phyloP scores from a whole-genome alignment of 2,888 invertebrate genomes.

The Synergus laeviventris region DNA sequence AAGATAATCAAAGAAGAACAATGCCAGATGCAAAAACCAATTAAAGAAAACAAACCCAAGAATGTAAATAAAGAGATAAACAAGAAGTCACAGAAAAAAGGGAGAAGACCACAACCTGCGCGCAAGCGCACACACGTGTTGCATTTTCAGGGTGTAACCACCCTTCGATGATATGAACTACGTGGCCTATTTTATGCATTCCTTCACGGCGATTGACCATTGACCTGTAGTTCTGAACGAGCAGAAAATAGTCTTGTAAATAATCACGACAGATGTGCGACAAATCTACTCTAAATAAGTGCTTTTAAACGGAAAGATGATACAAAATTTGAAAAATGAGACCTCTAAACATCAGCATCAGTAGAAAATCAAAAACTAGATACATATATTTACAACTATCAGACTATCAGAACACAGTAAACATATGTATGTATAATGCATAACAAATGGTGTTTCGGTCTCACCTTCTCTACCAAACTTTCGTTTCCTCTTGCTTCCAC shows the following conservation, averaged over 20 bases:
- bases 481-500: slow-evolving; percentile 86
- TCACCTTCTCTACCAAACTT: slow-evolving; percentile 87
- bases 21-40: neutral
- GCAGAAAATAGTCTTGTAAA: too few species aligned
- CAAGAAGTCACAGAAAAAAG: slow-evolving; percentile 32
- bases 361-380: neutral
- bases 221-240: too few species aligned
- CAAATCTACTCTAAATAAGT: too few species aligned
- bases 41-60: neutral
- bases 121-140: slow-evolving; percentile 54
- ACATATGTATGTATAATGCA: too few species aligned
- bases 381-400: neutral
- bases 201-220: too few species aligned
- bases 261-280: too few species aligned
- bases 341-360: neutral
- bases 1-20: neutral
- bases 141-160: slow-evolving; percentile 11
- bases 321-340: neutral
- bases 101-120: slow-evolving; percentile 53
- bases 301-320: too few species aligned
- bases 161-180: too few species aligned
- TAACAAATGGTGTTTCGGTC: slow-evolving; percentile 38
- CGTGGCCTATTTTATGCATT: too few species aligned
- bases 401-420: neutral
- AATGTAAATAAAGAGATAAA: slow-evolving; percentile 1